Evolutionary conservation across 2,888 invertebrate genomes (phyloP).

Genomic region (Megalurothrips usitatus): DNA sequence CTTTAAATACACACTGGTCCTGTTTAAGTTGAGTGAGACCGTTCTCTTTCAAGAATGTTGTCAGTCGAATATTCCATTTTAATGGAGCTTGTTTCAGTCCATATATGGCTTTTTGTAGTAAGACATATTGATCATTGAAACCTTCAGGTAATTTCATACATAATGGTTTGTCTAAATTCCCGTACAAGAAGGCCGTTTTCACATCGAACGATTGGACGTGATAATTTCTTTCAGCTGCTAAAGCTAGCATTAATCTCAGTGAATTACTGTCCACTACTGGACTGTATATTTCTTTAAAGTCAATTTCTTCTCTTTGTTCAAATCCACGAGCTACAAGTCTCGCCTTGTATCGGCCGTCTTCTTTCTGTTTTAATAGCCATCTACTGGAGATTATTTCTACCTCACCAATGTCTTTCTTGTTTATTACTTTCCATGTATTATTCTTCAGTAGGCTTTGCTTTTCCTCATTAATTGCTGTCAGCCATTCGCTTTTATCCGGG

Average conservation of each 20-base stretch:
- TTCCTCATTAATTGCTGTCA: conserved; percentile 38
- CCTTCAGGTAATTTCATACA: conserved; percentile 35
- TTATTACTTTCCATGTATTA: conserved; percentile 38
- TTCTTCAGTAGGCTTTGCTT: conserved; percentile 37
- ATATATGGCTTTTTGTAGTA: conserved; percentile 35
- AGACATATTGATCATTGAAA: conserved; percentile 31
- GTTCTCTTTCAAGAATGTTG: conserved; percentile 30
- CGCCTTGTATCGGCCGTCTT: conserved; percentile 34
- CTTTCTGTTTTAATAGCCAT: conserved; percentile 40
- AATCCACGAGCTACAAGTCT: conserved; percentile 34
- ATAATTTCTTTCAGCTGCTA: conserved; percentile 28
- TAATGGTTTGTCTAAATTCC: conserved; percentile 32
- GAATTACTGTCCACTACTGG: conserved; percentile 33
- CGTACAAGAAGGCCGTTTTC: conserved; percentile 35
- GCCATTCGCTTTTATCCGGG: conserved; percentile 33
- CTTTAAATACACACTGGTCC: conserved; percentile 35
- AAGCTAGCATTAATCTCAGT: conserved; percentile 33
- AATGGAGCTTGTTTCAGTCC: conserved; percentile 35
- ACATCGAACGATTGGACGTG: conserved; percentile 35
- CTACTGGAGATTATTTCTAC: conserved; percentile 37
- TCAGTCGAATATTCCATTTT: conserved; percentile 35
- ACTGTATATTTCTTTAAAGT: conserved; percentile 34
- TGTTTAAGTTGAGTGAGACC: conserved; percentile 32
- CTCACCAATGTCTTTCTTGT: conserved; percentile 32
- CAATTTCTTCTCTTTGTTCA: conserved; percentile 34